These are phyloP conservation scores for Heliocidaris erythrogramma DNA, from an alignment of 35 echinoderm and acorn worm species.

Conservation along the genomic window DNA sequence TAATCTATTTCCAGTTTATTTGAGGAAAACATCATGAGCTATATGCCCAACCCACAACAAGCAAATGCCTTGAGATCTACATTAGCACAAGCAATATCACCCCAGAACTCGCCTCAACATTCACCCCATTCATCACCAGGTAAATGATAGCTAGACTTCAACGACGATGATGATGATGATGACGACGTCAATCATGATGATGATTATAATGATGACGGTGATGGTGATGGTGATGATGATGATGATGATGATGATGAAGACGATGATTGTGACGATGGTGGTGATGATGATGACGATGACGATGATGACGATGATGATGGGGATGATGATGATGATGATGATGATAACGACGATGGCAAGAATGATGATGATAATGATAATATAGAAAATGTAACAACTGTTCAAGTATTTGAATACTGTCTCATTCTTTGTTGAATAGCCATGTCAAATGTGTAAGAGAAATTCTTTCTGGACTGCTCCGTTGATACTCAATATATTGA, in stretches of 20 bases:
- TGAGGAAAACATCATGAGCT: constrained; percentile 89
- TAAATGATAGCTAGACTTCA: constrained; percentile 20
- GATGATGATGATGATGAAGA: neutral
- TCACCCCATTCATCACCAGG: constrained; percentile 94
- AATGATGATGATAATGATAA: no score
- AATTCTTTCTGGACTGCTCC: no score
- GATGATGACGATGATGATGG: constrained; percentile 25
- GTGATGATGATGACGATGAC: neutral
- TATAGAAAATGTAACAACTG: no score
- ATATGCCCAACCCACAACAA: constrained; percentile 68
- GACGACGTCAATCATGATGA: neutral
- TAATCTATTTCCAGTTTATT: constrained; percentile 70
- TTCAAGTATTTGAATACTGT: no score
- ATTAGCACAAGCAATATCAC: constrained; percentile 76
- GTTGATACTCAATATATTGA: no score
- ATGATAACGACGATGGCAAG: no score
- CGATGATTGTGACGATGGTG: neutral
- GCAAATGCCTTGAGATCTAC: constrained; percentile 56
- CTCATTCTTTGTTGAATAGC: no score
- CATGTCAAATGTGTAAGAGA: no score
- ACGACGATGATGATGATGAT: neutral
- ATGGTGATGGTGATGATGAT: neutral
- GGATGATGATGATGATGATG: neutral
- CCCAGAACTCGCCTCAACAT: constrained; percentile 76
- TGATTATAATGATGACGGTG: neutral